These are phyloP conservation scores for Ormyrus nitidulus DNA, from an alignment of 2,888 invertebrate genomes.

Conservation along the genomic window DNA sequence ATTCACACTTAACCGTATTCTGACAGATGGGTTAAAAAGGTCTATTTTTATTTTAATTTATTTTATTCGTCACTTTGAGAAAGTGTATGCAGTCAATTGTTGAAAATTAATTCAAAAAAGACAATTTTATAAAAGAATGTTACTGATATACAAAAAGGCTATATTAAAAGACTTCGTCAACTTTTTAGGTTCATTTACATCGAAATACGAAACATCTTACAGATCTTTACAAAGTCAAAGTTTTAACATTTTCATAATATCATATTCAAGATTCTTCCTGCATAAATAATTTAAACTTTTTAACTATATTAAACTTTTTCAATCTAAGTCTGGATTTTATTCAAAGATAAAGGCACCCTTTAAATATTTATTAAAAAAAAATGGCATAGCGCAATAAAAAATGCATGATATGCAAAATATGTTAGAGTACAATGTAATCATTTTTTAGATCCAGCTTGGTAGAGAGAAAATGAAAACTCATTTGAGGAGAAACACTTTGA, in stretches of 20 bases:
- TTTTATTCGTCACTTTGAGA: no score
- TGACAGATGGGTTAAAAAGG: no score
- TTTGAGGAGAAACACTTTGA: no score
- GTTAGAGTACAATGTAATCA: neutral
- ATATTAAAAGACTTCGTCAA: neutral
- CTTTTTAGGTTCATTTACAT: constrained; percentile 7
- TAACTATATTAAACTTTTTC: neutral
- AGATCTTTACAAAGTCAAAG: constrained; percentile 7
- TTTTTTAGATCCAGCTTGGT: neutral
- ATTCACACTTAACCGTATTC: no score
- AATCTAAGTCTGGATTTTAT: neutral
- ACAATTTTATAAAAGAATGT: no score
- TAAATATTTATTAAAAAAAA: neutral
- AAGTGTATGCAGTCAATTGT: no score
- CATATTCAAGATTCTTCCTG: neutral
- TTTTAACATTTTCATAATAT: constrained; percentile 3
- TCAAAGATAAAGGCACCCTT: no score
- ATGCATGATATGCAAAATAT: neutral
- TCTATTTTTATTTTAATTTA: no score
- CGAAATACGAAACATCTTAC: no score
- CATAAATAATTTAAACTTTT: neutral
- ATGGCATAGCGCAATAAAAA: neutral
- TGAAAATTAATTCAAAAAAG: no score
- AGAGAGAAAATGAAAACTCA: no score
- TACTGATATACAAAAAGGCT: no score